A percentile compares a stretch with the other conserved stretches of the same genome.
These are phyloP conservation scores for Cirrhinus molitorella DNA, from an alignment of 2,797 vertebrate species.

Conservation along the genomic window DNA sequence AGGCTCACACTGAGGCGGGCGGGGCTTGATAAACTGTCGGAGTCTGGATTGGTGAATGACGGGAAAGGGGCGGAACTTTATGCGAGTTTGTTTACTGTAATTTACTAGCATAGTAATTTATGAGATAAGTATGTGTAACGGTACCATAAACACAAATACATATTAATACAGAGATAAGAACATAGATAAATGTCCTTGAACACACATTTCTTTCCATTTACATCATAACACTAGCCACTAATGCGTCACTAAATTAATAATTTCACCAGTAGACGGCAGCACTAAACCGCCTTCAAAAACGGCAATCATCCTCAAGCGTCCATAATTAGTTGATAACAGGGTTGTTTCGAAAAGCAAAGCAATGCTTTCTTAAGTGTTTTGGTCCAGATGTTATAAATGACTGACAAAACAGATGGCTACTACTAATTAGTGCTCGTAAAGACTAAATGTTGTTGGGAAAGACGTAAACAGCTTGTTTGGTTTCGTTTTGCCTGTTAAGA, in stretches of 20 bases:
- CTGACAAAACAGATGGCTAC: slow-evolving; percentile 1
- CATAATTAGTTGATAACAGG: not conserved
- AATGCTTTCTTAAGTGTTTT: not conserved
- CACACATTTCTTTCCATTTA: not conserved
- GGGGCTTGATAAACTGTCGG: slow-evolving; percentile 80
- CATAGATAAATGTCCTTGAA: not conserved
- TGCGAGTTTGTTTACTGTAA: not conserved
- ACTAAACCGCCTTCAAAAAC: slow-evolving; percentile 31
- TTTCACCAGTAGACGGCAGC: slow-evolving; percentile 56
- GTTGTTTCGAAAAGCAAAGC: too few species aligned
- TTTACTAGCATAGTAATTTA: not conserved
- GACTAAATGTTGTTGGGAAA: slow-evolving; percentile 6
- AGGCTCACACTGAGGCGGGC: slow-evolving; percentile 79
- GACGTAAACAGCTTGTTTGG: not conserved
- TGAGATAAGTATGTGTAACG: not conserved
- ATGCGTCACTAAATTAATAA: not conserved
- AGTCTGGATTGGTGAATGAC: slow-evolving; percentile 71
- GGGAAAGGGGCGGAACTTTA: too few species aligned
- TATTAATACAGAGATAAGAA: not conserved
- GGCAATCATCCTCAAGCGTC: too few species aligned
- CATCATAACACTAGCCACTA: not conserved
- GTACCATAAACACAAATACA: not conserved
- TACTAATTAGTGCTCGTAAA: not conserved
- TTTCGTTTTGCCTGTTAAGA: not conserved
- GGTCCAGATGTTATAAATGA: not conserved